Evolutionary conservation across 2,888 invertebrate genomes (phyloP), one percentile per base, ranked within the genome.

Genomic region (Steromphala cineraria): DNA sequence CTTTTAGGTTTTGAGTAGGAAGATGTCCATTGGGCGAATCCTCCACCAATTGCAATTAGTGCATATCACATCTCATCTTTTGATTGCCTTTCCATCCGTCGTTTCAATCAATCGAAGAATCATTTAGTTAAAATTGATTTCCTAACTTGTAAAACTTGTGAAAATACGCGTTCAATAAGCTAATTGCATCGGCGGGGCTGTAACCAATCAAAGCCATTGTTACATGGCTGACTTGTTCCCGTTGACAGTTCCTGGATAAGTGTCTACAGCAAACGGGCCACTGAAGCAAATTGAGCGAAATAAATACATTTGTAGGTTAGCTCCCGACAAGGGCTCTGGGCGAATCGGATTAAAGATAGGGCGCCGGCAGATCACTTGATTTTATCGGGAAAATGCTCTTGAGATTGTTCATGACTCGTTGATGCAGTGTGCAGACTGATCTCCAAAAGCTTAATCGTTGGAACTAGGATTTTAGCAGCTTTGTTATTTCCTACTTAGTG

Each of bases 311-410:
- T 71, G 71, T 71, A 71, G 71, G 71, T 71, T 71, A 24, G 71
- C 71, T 71, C 71, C 71, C 36, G 36, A 71, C 71, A 21, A 19
- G 71, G 40, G 71, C 71, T 71, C 19, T 15, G 40, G 40, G 71
- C 40, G 71, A 71, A 71, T 71, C 71, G 71, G 71, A 71, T 71
- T 71, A 71, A 71, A 71, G 40, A 36, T 71, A 71, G 71, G 71
- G 71, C 71, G 71, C 71, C 71, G 71, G 28, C 71, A 71, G 71
- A 71, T 71, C 71, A 71, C 71, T 71, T 71, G 71, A 71, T 71
- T 71, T 71, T 71, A 71, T 71, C 71, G 71, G 71, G 71, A 71
- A 71, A 71, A 71, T 71, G 71, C 71, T 71, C 71, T 36, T 17
- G 71, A 71, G 71, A 71, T 71, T 71, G 15, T 71, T 71, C 71